Evolutionary conservation across 35 echinoderm and acorn worm species (phyloP).

Genomic region (Diadema setosum): DNA sequence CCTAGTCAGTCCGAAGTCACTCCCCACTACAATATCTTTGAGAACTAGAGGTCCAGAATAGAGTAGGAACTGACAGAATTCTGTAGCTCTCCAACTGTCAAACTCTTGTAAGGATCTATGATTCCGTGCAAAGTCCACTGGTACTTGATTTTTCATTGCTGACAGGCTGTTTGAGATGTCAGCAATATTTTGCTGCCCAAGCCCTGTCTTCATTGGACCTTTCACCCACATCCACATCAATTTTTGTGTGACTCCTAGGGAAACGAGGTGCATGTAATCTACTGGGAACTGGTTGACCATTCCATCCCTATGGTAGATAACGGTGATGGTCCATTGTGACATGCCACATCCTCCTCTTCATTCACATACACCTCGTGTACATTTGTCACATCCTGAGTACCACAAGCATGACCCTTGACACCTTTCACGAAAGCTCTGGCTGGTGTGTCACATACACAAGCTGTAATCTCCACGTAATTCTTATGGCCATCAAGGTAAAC

Average conservation of each 20-base stretch:
- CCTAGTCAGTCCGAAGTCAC: no score
- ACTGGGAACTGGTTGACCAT: conserved; percentile 32
- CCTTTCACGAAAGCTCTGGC: conserved; percentile 55
- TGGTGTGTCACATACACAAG: conserved; percentile 70
- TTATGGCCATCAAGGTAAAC: background rate
- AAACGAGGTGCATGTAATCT: conserved; percentile 85
- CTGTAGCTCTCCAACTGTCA: conserved; percentile 63
- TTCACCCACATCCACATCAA: conserved; percentile 44
- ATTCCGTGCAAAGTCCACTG: conserved; percentile 60
- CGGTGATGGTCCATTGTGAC: conserved; percentile 8
- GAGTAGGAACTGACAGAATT: conserved; percentile 55
- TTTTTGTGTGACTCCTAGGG: conserved; percentile 37
- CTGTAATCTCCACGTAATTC: conserved; percentile 15
- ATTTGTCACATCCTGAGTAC: conserved; percentile 53
- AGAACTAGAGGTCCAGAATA: conserved; percentile 50
- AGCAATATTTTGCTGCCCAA: background rate
- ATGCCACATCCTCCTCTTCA: background rate
- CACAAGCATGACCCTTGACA: conserved; percentile 34
- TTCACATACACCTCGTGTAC: conserved; percentile 7
- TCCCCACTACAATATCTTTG: no score
- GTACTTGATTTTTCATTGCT: background rate
- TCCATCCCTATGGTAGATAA: background rate
- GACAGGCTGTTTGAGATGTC: background rate
- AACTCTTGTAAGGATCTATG: conserved; percentile 6
- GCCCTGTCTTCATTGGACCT: conserved; percentile 23